Conservation (phyloP, 2,113 vertebrate species). For the Platichthys stellatus region DNA sequence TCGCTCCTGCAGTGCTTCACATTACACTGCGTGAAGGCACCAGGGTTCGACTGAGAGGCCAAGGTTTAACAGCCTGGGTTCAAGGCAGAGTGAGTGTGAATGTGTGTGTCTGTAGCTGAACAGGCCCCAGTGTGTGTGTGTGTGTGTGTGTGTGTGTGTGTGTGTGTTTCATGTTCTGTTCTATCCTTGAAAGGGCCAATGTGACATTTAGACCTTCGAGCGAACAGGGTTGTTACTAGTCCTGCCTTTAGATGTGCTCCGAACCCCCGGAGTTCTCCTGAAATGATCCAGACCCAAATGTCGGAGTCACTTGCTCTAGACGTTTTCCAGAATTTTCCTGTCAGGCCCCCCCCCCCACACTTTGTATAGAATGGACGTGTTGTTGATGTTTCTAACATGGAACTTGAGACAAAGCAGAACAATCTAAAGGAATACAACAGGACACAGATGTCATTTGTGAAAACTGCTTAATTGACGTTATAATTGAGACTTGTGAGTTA, state of each 20-base stretch:
- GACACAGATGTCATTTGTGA: no score
- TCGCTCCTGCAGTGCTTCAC: slow-evolving; percentile 4
- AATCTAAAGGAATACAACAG: no score
- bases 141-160: not conserved
- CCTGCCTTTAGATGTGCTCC: not conserved
- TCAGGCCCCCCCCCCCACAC: no score
- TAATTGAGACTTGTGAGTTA: not conserved
- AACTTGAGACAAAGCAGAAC: no score
- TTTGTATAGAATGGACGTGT: no score
- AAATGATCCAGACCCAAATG: no score
- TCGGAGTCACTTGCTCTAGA: no score
- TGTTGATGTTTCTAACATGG: no score
- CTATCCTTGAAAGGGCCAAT: not conserved
- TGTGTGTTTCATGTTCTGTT: not conserved
- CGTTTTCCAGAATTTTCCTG: no score
- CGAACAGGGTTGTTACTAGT: not conserved
- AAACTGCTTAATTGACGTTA: no score
- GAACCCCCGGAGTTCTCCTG: not conserved
- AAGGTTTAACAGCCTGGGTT: slow-evolving; percentile 17
- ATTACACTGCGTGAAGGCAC: not conserved
- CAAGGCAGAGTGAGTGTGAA: slow-evolving; percentile 18
- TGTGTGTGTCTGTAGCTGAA: not conserved
- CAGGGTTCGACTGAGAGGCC: slow-evolving; percentile 3
- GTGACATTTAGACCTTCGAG: slow-evolving; percentile 12
- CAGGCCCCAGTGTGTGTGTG: not conserved